Conservation (phyloP, 2,888 invertebrate genomes). For the Unio delphinus region DNA sequence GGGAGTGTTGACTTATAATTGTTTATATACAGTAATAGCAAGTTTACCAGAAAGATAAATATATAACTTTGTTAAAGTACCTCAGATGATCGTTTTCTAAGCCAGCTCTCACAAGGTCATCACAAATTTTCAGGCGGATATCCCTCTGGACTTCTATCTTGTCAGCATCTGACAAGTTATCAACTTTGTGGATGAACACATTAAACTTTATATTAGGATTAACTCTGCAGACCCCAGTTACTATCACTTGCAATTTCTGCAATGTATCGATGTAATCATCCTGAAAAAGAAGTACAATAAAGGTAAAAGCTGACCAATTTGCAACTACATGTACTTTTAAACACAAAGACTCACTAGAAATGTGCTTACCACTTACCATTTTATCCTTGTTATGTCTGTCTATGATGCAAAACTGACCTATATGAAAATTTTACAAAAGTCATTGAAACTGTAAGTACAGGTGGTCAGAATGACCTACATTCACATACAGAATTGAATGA, state of each 20-base stretch:
- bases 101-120: conserved; percentile 91
- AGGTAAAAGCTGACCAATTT: too few relatives aligned
- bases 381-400: too few relatives aligned
- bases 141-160: conserved; percentile 99
- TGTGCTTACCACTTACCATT: too few relatives aligned
- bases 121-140: conserved; percentile 95
- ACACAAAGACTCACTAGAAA: too few relatives aligned
- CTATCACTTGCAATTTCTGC: conserved; percentile 90
- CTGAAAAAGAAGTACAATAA: conserved; percentile 69
- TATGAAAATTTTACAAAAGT: too few relatives aligned
- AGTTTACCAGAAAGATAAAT: neutral
- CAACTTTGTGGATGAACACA: conserved; percentile 98
- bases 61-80: conserved; percentile 25
- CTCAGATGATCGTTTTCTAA: conserved; percentile 63
- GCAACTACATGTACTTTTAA: neutral
- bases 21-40: conserved; percentile 10
- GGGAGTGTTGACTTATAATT: too few relatives aligned
- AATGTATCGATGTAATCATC: conserved; percentile 98
- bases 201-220: conserved; percentile 97
- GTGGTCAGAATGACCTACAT: too few relatives aligned
- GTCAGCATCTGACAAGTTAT: conserved; percentile 97
- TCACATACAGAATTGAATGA: too few relatives aligned
- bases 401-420: too few relatives aligned
- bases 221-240: conserved; percentile 93
- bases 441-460: too few relatives aligned